Evolutionary conservation across 1,140 invertebrate genomes (phyloP).

Genomic region (Drosophila dunni): DNA sequence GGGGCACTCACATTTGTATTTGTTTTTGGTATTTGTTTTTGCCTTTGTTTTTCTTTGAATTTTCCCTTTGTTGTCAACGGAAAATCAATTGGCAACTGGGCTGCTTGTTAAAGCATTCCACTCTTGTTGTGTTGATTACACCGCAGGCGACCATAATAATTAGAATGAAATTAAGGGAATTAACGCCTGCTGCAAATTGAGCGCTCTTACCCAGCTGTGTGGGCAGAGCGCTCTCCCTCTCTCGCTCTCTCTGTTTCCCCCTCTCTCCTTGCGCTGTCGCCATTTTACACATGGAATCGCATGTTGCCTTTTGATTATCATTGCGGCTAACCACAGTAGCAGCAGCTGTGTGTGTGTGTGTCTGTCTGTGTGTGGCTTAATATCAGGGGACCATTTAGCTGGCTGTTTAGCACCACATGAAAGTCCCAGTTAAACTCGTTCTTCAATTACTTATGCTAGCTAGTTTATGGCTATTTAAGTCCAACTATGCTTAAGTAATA

Average conservation of each 20-base stretch:
- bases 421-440: neutral
- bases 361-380: constrained; percentile 13
- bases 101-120: constrained; percentile 11
- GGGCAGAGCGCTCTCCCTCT: too few relatives aligned
- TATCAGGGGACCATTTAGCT: constrained; percentile 24
- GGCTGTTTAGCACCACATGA: constrained; percentile 15
- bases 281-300: constrained; percentile 27
- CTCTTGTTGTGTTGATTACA: constrained; percentile 65
- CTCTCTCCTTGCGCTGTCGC: too few relatives aligned
- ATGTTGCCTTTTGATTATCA: constrained; percentile 14
- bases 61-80: constrained; percentile 16
- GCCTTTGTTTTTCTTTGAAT: constrained; percentile 2
- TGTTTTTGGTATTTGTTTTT: constrained; percentile 33
- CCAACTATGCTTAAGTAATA: too few relatives aligned
- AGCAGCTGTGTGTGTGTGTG: constrained; percentile 4
- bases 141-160: constrained; percentile 77
- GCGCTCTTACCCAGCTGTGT: neutral
- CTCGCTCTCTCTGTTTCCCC: too few relatives aligned
- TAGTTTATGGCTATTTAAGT: too few relatives aligned
- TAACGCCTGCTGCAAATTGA: constrained; percentile 73
- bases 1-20: constrained; percentile 2
- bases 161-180: constrained; percentile 78
- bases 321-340: constrained; percentile 32
- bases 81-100: constrained; percentile 47
- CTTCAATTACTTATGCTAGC: constrained; percentile 4